Percentiles rank a stretch among this genome's conserved stretches.
These are phyloP conservation scores for chimpanzee (Pan troglodytes) DNA, from an alignment of 2,113 vertebrate genomes.

Conservation along the genomic window DNA sequence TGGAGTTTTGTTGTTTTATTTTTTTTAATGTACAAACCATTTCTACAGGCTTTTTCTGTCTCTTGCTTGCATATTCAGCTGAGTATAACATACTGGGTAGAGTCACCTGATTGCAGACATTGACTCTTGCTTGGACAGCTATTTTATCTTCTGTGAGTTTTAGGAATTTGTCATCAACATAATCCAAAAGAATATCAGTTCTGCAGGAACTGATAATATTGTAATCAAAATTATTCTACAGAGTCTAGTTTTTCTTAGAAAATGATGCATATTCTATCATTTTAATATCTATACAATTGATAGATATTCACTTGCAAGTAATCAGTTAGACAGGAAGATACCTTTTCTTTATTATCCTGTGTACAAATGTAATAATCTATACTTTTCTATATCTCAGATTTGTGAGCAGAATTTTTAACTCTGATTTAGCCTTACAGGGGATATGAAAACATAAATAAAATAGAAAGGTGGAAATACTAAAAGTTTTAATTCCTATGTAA, in stretches of 20 bases:
- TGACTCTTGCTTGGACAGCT: background rate
- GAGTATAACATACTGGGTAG: background rate
- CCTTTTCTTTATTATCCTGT: background rate
- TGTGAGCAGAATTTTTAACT: background rate
- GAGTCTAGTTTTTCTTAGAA: slow-evolving; percentile 47
- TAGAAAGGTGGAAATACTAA: background rate
- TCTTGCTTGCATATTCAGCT: background rate
- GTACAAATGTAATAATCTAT: background rate
- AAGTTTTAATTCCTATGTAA: background rate
- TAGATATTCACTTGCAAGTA: background rate
- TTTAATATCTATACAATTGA: background rate
- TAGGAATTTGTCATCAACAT: background rate
- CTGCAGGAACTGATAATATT: background rate
- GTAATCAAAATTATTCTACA: slow-evolving; percentile 6
- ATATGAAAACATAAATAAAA: slow-evolving; percentile 8
- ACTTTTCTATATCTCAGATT: background rate
- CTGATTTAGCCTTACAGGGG: background rate
- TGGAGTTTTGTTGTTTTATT: background rate
- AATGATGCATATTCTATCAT: slow-evolving; percentile 31
- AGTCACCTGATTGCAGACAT: background rate
- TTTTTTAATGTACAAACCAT: background rate
- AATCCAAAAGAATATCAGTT: background rate
- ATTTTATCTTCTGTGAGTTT: background rate
- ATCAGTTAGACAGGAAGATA: background rate
- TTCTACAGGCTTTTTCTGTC: background rate